A percentile compares a stretch with the other conserved stretches of the same genome.
phyloP scores from a whole-genome alignment of 2,888 invertebrate species.

The Sisyra nigra region DNA sequence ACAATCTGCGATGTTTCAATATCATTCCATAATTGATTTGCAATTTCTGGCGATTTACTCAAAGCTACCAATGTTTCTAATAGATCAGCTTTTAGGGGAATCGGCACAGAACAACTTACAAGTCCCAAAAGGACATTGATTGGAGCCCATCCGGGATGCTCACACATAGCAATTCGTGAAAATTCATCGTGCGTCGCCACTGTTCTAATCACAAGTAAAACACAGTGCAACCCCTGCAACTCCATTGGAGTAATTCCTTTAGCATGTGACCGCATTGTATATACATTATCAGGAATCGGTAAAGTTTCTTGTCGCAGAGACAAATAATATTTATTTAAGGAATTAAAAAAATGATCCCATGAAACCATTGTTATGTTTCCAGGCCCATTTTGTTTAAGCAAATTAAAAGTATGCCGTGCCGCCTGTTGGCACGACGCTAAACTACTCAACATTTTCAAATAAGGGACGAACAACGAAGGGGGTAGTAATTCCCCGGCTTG shows the following conservation, averaged over 20 bases:
- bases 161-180: constrained; percentile 66
- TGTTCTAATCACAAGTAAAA: constrained; percentile 57
- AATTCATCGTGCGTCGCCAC: constrained; percentile 68
- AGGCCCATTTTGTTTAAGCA: constrained; percentile 51
- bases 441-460: constrained; percentile 72
- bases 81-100: constrained; percentile 70
- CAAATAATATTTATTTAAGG: constrained; percentile 55
- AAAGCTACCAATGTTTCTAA: constrained; percentile 64
- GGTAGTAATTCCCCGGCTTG: constrained; percentile 76
- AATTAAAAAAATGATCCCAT: constrained; percentile 75
- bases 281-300: constrained; percentile 46
- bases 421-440: constrained; percentile 61
- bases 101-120: constrained; percentile 73
- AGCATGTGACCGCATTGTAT: constrained; percentile 34
- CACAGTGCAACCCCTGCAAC: constrained; percentile 72
- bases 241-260: constrained; percentile 63
- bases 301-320: constrained; percentile 53
- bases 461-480: constrained; percentile 69
- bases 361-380: constrained; percentile 39
- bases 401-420: constrained; percentile 61
- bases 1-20: constrained; percentile 71
- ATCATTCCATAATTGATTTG: constrained; percentile 70
- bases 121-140: constrained; percentile 65
- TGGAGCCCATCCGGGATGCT: constrained; percentile 79
- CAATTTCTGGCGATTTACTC: constrained; percentile 59